Conservation (phyloP, 2,113 vertebrate species). For the Psittacara wagleri region DNA sequence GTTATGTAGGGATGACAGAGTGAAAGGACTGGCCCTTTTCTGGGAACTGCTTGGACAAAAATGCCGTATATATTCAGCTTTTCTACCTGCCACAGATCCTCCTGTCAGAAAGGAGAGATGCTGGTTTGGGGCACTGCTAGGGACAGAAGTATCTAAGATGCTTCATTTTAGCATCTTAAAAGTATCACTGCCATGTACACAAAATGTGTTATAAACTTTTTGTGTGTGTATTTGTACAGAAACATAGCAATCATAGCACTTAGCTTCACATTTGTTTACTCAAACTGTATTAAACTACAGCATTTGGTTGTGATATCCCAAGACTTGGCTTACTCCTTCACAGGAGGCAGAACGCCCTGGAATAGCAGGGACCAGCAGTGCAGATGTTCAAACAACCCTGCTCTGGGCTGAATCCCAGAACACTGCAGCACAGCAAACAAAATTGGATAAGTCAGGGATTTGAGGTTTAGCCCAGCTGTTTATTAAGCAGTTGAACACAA, state of each 20-base stretch:
- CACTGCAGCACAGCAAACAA: not conserved
- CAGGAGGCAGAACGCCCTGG: not conserved
- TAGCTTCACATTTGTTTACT: not conserved
- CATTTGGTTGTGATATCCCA: not conserved
- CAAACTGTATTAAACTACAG: not conserved
- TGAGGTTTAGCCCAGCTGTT: not conserved
- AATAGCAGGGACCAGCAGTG: not conserved
- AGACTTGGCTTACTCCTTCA: not conserved
- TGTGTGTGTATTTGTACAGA: not conserved
- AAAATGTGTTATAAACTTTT: not conserved
- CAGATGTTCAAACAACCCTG: accelerated
- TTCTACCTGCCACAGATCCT: not conserved
- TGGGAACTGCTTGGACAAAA: not conserved
- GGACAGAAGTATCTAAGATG: not conserved
- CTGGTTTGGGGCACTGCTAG: not conserved
- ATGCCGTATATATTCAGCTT: not conserved
- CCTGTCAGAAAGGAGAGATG: not conserved
- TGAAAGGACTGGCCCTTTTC: not conserved
- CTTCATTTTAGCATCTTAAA: not conserved
- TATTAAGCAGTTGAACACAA: not conserved
- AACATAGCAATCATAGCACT: not conserved
- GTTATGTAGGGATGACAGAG: not conserved
- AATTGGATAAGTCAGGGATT: not conserved
- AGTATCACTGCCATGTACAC: not conserved
- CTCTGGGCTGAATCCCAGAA: accelerated